Conservation (phyloP, 2,888 invertebrate species). For the Nemotelus pantherinus region DNA sequence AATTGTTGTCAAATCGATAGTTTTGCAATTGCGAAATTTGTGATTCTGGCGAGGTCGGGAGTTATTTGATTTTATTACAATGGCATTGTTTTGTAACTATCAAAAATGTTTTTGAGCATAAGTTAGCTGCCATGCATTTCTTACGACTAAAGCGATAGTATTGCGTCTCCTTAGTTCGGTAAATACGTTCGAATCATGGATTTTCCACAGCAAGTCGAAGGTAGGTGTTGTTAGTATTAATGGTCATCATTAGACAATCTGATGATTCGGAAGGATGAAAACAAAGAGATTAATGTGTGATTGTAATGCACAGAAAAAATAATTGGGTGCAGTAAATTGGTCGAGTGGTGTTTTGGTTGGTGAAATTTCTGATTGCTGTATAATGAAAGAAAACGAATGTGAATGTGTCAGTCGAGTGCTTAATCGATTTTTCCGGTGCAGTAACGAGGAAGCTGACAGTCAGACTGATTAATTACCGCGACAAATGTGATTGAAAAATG, state of each 20-base stretch:
- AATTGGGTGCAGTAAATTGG: not conserved
- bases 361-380: too few species aligned
- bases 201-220: conserved; percentile 62
- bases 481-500: not conserved
- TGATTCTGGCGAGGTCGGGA: not conserved
- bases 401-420: not conserved
- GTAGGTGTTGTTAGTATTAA: conserved; percentile 51
- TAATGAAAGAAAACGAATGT: too few species aligned
- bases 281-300: conserved; percentile 6
- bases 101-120: too few species aligned
- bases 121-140: not conserved
- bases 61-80: not conserved
- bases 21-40: conserved; percentile 26
- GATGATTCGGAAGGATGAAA: not conserved
- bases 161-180: not conserved
- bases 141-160: not conserved
- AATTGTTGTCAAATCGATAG: conserved; percentile 47
- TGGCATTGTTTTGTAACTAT: too few species aligned
- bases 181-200: conserved; percentile 55
- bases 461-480: conserved; percentile 5
- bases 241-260: not conserved
- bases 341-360: not conserved
- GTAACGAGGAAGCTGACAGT: not conserved
- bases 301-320: not conserved
- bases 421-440: conserved; percentile 38